These are phyloP conservation scores for Contarinia nasturtii DNA, from an alignment of 1,140 invertebrate genomes.

Conservation along the genomic window DNA sequence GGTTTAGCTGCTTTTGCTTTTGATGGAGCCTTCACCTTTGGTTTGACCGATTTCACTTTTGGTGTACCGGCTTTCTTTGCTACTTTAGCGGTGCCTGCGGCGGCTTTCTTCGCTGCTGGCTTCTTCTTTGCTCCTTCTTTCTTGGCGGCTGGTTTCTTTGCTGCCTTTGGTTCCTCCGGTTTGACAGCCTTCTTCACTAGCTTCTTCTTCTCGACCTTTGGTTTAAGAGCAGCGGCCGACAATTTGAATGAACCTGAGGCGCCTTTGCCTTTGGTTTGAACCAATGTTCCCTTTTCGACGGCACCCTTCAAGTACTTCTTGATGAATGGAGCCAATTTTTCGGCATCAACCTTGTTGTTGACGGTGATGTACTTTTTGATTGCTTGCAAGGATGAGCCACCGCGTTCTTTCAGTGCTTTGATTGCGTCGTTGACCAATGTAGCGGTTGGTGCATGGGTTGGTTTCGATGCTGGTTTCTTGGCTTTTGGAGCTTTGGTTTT, in stretches of 20 bases:
- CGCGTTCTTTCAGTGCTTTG: too few species aligned
- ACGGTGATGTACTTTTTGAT: conserved; percentile 44
- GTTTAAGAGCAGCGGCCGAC: too few species aligned
- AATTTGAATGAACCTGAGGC: conserved; percentile 40
- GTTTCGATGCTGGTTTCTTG: too few species aligned
- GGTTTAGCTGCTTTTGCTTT: too few species aligned
- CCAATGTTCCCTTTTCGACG: conserved; percentile 29
- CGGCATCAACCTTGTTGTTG: conserved; percentile 34
- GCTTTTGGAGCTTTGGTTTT: conserved; percentile 2
- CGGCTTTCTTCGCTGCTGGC: not conserved
- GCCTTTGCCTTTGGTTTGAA: conserved; percentile 40
- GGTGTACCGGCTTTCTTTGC: too few species aligned
- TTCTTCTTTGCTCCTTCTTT: not conserved
- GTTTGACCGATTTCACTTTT: too few species aligned
- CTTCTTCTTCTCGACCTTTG: not conserved
- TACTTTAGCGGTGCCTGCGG: too few species aligned
- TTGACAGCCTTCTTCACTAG: not conserved
- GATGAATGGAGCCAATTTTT: conserved; percentile 36
- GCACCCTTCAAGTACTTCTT: conserved; percentile 36
- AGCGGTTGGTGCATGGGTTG: too few species aligned
- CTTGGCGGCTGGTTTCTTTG: not conserved
- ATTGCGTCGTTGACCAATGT: too few species aligned
- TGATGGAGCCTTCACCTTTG: too few species aligned
- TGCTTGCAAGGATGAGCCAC: conserved; percentile 35
- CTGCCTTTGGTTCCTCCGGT: not conserved